Base-by-base conservation (phyloP, 2,888 invertebrate genomes). In the Dasysyrphus albostriatus region DNA sequence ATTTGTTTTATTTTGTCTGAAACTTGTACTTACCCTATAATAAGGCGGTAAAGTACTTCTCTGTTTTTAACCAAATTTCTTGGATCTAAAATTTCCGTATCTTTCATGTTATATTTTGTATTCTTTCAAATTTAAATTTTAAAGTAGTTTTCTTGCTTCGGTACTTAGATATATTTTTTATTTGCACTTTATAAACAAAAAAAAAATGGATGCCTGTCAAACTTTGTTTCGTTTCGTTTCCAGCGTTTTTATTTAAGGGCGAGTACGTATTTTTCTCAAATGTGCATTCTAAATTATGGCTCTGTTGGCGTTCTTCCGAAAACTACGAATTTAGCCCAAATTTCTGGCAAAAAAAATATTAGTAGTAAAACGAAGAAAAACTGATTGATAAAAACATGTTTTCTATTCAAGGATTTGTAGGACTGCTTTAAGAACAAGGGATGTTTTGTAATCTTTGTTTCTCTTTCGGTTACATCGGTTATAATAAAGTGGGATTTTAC, bases 1-100 rank as follows among this genome's bases (percentile, higher is more conserved):
- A 24, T 0, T n/a, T 24, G 24, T 44, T 14, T 42, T 56, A 37
- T 10, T 12, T 14, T 10, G 24, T 24, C 24, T 12, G 10, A n/a
- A 10, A n/a, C 4, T 54, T 9, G 9, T 19, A 63, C 88, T 91
- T 92, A 97, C 98, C 98, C 98, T 90, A 98, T 98, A 89, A 98
- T 98, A 90, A 98, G 94, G 78, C 98, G 95, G 91, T 98, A 98
- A 59, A 98, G 94, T 88, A 96, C 93, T 91, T 98, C 98, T 79
- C 98, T 94, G 91, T 96, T 97, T 93, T 98, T 98, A 6, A 98
- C 96, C 70, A 97, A 94, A 92, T 97, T 97, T 91, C 94, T 95
- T 0, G 95, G 94, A 90, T 96, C 96, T 7, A 95, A 88, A 54
- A 93, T 92, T 88, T 93, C 93, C 34, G 90, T 90, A 74, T 92